Evolutionary conservation across 2,113 vertebrate species (phyloP).

Genomic region (Lamprologus speciosus): DNA sequence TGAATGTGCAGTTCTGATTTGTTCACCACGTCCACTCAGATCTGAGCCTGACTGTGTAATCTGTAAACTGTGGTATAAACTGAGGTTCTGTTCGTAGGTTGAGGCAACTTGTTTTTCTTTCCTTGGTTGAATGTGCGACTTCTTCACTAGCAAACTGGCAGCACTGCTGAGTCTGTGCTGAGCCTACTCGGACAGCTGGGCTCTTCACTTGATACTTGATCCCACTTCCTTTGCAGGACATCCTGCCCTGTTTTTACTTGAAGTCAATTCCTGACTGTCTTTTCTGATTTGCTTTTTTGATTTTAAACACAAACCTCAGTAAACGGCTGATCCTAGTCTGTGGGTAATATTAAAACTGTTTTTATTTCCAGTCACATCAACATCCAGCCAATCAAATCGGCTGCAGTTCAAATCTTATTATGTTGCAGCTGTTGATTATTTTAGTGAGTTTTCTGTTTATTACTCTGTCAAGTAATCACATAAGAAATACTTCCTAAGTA

Average conservation of each 20-base stretch:
- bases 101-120: not conserved
- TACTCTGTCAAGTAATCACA: not conserved
- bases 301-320: not conserved
- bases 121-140: not conserved
- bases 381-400: not conserved
- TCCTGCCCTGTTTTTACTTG: not conserved
- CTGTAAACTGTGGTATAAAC: not conserved
- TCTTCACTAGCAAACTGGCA: not conserved
- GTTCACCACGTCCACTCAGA: not conserved
- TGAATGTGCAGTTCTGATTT: not conserved
- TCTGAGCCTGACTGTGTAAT: not conserved
- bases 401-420: not conserved
- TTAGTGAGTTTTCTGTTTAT: accelerated
- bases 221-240: not conserved
- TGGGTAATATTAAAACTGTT: not conserved
- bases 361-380: not conserved
- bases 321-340: accelerated
- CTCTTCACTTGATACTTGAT: not conserved
- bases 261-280: accelerated
- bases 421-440: not conserved
- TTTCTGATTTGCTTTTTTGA: not conserved
- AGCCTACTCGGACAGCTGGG: not conserved
- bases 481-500: not conserved
- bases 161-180: not conserved
- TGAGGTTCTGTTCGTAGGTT: accelerated